phyloP scores from a whole-genome alignment of 2,888 invertebrate species.

The Iselma pallidipennis region DNA sequence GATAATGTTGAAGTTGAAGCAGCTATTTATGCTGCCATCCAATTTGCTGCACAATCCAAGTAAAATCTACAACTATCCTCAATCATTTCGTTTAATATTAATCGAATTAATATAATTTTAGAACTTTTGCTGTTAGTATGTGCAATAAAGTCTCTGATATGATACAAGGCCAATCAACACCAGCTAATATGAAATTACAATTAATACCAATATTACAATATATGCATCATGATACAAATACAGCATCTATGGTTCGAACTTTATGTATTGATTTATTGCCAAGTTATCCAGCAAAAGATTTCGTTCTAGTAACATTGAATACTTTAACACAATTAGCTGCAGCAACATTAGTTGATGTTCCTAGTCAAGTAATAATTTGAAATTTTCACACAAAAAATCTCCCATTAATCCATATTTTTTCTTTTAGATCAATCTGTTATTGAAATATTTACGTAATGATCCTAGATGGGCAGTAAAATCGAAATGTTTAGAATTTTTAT shows the following conservation, averaged over 20 bases:
- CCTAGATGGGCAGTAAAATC: slow-evolving; percentile 71
- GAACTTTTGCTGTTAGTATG: slow-evolving; percentile 94
- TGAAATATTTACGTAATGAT: slow-evolving; percentile 71
- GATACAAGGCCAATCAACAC: slow-evolving; percentile 91
- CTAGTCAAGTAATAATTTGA: slow-evolving; percentile 71
- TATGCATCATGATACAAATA: slow-evolving; percentile 80
- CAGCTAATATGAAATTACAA: slow-evolving; percentile 87
- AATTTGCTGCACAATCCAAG: slow-evolving; percentile 94
- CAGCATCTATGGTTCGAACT: slow-evolving; percentile 69
- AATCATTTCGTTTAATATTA: background rate
- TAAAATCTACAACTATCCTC: slow-evolving; percentile 46
- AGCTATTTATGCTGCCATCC: slow-evolving; percentile 91
- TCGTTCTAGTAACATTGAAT: slow-evolving; percentile 79
- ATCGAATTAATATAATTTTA: slow-evolving; percentile 52
- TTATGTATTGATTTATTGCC: slow-evolving; percentile 74
- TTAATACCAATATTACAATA: slow-evolving; percentile 89
- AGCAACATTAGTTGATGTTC: slow-evolving; percentile 87
- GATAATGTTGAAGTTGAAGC: slow-evolving; percentile 96
- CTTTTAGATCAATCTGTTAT: slow-evolving; percentile 61
- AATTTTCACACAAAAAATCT: background rate
- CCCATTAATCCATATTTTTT: background rate
- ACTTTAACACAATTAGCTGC: slow-evolving; percentile 87
- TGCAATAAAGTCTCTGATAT: slow-evolving; percentile 94
- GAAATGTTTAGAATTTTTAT: slow-evolving; percentile 68
- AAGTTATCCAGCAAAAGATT: slow-evolving; percentile 78